These are phyloP conservation scores for Mya arenaria DNA, from an alignment of 1,140 invertebrate genomes.

Conservation along the genomic window DNA sequence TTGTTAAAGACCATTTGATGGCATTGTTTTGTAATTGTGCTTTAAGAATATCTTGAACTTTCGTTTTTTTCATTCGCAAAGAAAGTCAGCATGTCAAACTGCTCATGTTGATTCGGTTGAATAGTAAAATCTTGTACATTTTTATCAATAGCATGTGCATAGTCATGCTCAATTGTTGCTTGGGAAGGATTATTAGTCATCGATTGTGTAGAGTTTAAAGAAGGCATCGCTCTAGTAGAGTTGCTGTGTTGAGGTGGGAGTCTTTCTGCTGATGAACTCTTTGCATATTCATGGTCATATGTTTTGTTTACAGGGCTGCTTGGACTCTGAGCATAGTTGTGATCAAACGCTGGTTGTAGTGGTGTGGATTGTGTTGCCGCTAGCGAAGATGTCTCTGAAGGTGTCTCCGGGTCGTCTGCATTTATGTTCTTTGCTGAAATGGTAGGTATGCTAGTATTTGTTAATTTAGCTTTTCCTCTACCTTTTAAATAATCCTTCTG, in stretches of 20 bases:
- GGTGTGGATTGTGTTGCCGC: background rate
- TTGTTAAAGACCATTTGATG: slow-evolving; percentile 23
- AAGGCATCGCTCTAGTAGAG: too few relatives aligned
- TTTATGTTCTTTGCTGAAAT: too few relatives aligned
- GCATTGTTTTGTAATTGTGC: slow-evolving; percentile 1
- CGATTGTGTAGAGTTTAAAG: too few relatives aligned
- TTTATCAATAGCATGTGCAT: slow-evolving; percentile 7
- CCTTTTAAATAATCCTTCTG: slow-evolving; percentile 12
- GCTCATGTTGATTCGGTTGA: slow-evolving; percentile 22
- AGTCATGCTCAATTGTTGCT: too few relatives aligned
- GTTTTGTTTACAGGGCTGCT: too few relatives aligned
- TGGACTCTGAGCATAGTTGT: background rate
- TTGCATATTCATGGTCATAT: too few relatives aligned
- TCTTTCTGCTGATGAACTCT: too few relatives aligned
- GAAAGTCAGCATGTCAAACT: slow-evolving; percentile 32
- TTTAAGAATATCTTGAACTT: slow-evolving; percentile 20
- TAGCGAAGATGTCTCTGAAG: too few relatives aligned
- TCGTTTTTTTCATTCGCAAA: slow-evolving; percentile 17
- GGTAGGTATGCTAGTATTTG: background rate
- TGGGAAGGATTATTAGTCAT: too few relatives aligned
- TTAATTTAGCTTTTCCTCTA: background rate
- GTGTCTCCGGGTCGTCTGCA: too few relatives aligned
- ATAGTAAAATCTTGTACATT: slow-evolving; percentile 15
- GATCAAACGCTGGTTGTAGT: background rate
- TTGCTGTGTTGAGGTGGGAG: too few relatives aligned